Percentiles rank a stretch among this genome's conserved stretches.
phyloP scores from a whole-genome alignment of 2,888 invertebrate species.

The Physocephala rufipes region DNA sequence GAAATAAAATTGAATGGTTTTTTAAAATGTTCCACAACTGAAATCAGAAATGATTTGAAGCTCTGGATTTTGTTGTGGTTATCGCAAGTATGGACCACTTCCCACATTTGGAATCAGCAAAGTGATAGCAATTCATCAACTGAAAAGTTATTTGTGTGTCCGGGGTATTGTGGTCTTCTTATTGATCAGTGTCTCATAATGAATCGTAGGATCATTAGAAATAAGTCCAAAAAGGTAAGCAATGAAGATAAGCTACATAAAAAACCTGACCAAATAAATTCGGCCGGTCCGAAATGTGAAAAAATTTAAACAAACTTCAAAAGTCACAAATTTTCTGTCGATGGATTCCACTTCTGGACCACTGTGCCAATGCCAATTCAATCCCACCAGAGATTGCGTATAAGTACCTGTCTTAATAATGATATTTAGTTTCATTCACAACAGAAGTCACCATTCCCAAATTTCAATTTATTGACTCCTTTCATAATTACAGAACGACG shows the following conservation, averaged over 20 bases:
- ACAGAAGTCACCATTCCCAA: too few species aligned
- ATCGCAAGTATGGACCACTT: slow-evolving; percentile 86
- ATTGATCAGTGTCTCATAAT: slow-evolving; percentile 86
- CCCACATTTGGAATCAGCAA: slow-evolving; percentile 85
- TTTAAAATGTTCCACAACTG: slow-evolving; percentile 68
- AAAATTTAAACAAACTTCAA: too few species aligned
- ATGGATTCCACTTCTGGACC: too few species aligned
- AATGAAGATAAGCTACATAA: too few species aligned
- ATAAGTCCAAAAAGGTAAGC: slow-evolving; percentile 66
- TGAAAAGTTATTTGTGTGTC: slow-evolving; percentile 83
- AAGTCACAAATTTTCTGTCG: too few species aligned
- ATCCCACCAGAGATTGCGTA: too few species aligned
- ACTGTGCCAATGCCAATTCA: too few species aligned
- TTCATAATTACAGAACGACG: slow-evolving; percentile 15
- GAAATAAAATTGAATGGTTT: slow-evolving; percentile 80
- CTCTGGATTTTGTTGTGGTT: slow-evolving; percentile 82
- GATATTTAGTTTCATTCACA: too few species aligned
- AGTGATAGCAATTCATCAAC: slow-evolving; percentile 85
- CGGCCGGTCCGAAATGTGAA: too few species aligned
- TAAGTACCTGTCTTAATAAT: too few species aligned
- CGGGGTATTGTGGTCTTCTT: slow-evolving; percentile 83
- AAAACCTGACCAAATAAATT: background rate
- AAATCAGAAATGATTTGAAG: slow-evolving; percentile 75
- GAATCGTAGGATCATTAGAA: slow-evolving; percentile 78
- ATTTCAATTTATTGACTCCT: background rate